Base-by-base conservation (phyloP, 2,113 vertebrate species). In the Prunella himalayana region DNA sequence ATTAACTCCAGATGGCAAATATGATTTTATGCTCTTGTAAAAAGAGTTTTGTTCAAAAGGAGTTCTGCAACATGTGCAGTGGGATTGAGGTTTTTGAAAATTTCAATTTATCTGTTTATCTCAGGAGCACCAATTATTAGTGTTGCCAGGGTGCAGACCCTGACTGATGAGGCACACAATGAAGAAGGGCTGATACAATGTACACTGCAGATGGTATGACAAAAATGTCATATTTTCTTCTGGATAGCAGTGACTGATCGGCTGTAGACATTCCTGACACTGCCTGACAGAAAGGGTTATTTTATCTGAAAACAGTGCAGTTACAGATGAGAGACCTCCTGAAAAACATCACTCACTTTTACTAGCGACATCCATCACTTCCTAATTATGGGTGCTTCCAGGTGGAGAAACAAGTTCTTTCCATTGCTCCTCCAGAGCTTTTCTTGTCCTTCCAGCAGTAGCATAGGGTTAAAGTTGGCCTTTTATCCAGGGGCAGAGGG, bases 251-350 rank as follows among this genome's bases (percentile, higher is more conserved):
- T 97, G 95, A 96, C 94, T 94, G 97, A 96, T 95, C 39, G 45
- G 82, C 91, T 94, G 84, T 84, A 97, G 95, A 76, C 95, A 76
- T 91, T 96, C 86, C 88, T 95, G 95, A 96, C 95, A 85, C 89
- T 86, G 75, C n/a, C 77, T 96, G 96, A 95, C 94, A 94, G 88
- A 95, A 96, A 70, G 88, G 95, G 96, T 97, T 97, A 96, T 97
- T 96, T 96, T 97, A 96, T 97, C 95, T 97, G 93, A 94, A 97
- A 97, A 88, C 94, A 94, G 91, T 90, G 86, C 81, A 79, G 95
- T 96, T 97, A 96, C 96, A 96, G 95, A 97, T 97, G 94, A 95
- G 94, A 93, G 94, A 77, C 49, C 85, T 94, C 49, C 89, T 93
- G 91, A 91, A 90, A 95, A 96, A 82, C 90, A 96, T 97, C 94